Evolutionary conservation across 2,113 vertebrate genomes (phyloP), one percentile per base, ranked within the genome.

Genomic region (Siniperca knerii): DNA sequence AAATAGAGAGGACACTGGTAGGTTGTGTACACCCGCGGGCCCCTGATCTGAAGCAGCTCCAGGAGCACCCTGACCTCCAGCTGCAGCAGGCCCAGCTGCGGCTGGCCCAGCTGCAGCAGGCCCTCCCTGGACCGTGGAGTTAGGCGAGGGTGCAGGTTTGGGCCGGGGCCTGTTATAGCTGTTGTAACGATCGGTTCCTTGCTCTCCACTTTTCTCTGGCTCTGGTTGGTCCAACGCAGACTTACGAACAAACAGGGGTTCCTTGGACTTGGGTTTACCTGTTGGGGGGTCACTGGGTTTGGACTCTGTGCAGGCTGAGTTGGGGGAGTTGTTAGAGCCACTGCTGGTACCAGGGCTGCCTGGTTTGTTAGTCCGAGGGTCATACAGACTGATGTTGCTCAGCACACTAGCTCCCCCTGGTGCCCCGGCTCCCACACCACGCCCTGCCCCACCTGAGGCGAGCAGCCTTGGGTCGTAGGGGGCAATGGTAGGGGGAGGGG

Each of bases 91-190:
- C 29, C 75, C 87, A 1, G 90, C 54, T 0, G 65, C 10, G 0
- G 94, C 74, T 0, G 85, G 52, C 4, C 93, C 21, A 0, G 91
- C 2, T 1, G 92, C 16, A 2, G 91, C 25, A 0, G 90, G 2
- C 0, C 90, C 95, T 10, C 86, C 83, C n/a, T 90, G 85, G 11
- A 84, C 79, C 0, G 84, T 57, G 21, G 94, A 57, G 21, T 93
- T 90, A 0, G 96, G 90, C 35, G 96, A 88, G 0, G 95, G 90
- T 0, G 96, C 42, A 0, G 95, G 81, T 83, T 98, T 98, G 48
- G 97, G 95, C 0, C 98, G 94, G 0, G 97, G 98, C 13, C 98
- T 77, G 89, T 98, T 99, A 37, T 99, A 99, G 67, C 98, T 99
- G 92, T 98, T 99, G 90, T 99, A 98, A 4, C 97, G 92, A 92